Conservation (phyloP, 2,113 vertebrate genomes). For the Mobula hypostoma region DNA sequence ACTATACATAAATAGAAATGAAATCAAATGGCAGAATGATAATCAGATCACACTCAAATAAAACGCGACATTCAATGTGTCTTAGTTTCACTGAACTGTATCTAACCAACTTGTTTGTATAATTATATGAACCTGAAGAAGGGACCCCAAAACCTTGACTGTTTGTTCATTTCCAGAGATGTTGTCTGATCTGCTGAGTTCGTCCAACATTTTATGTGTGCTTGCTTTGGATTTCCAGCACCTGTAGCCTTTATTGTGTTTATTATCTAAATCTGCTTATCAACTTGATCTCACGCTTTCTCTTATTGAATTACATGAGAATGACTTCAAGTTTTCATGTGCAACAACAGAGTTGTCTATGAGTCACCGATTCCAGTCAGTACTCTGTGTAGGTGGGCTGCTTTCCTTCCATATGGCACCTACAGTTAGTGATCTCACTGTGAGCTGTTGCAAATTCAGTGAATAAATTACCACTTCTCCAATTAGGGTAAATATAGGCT, state of each 20-base stretch:
- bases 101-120: neutral
- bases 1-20: neutral
- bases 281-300: neutral
- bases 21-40: neutral
- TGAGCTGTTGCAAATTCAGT: neutral
- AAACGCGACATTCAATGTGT: neutral
- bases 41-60: neutral
- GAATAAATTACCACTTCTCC: neutral
- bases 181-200: too few species aligned
- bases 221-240: too few species aligned
- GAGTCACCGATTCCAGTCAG: neutral
- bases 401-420: neutral
- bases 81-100: neutral
- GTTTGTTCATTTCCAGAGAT: too few species aligned
- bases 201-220: too few species aligned
- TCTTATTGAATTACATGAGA: neutral
- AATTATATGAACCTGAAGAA: too few species aligned
- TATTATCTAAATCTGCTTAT: neutral
- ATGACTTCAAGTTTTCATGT: neutral
- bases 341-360: neutral
- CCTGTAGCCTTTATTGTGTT: too few species aligned
- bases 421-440: neutral
- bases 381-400: neutral
- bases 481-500: neutral
- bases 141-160: too few species aligned